phyloP scores from a whole-genome alignment of 2,113 vertebrate species.

The Actenoides lindsayi region DNA sequence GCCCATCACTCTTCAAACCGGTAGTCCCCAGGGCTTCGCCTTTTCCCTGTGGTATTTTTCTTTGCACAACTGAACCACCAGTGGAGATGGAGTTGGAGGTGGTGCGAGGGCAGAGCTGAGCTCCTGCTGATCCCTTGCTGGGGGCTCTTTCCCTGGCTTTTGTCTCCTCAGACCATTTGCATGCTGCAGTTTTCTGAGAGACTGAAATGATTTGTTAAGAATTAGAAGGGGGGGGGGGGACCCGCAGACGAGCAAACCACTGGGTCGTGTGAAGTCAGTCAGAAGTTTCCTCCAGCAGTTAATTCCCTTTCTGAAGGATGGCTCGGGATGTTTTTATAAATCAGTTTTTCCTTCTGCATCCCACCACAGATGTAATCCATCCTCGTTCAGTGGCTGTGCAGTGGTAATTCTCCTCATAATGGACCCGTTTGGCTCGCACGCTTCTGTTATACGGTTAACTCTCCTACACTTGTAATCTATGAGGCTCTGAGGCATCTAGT shows the following conservation, averaged over 20 bases:
- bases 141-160: neutral
- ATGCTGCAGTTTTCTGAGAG: neutral
- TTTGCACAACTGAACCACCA: neutral
- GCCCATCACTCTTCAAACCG: neutral
- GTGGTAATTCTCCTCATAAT: neutral
- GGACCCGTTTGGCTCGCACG: neutral
- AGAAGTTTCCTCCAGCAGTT: neutral
- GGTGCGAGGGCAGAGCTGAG: neutral
- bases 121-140: neutral
- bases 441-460: neutral
- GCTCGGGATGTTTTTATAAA: neutral
- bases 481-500: neutral
- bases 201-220: neutral
- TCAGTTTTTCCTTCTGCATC: neutral
- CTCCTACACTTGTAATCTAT: neutral
- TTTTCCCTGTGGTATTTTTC: neutral
- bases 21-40: neutral
- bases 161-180: neutral
- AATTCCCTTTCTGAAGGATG: neutral
- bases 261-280: neutral
- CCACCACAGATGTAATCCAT: neutral
- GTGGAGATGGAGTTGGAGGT: neutral
- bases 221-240: neutral
- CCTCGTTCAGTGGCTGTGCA: neutral
- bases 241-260: accelerated